Base-by-base conservation (phyloP, 2,888 invertebrate species). In the Frankliniella intonsa region DNA sequence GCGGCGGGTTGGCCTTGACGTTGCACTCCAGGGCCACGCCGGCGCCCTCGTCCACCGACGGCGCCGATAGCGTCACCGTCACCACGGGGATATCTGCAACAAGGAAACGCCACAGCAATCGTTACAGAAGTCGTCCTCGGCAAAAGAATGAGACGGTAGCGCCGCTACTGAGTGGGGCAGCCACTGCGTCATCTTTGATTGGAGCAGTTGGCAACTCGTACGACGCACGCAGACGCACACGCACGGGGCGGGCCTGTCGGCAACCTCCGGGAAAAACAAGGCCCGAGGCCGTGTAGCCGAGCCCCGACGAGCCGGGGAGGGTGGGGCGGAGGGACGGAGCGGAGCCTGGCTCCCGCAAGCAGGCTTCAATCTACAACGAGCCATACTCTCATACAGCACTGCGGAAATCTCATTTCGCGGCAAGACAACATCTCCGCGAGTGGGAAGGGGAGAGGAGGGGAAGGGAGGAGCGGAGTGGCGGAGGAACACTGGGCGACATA, bases 1-100 rank as follows among this genome's bases (percentile, higher is more conserved):
- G 89, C 50, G 89, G 88, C 19, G 90, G 90, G 86, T 90, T 89
- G 84, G 90, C 90, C 85, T 89, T 89, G 82, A 90, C 89, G 83
- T 88, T 88, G 85, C 90, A 90, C n/a, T 69, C 19, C n/a, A 69
- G 69, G n/a, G 69, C 19, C 0, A 22, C 69, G 22, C 69, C 69
- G 9, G 22, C 25, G 22, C 69, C 69, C 69, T 69, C 69, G 69
- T 69, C 69, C 69, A 69, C 69, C 22, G 22, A 11, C n/a, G n/a
- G 22, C 9, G 69, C 22, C 9, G 69, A 22, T 22, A 69, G n/a
- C 11, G 11, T n/a, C 69, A 69, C 69, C 69, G 69, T n/a, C 5
- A 22, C 69, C n/a, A 11, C n/a, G 22, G 69, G 69, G 8, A 22
- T 22, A 22, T 22, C 69, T 69, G 69, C 69, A 69, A 69, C 7